A percentile compares a stretch with the other conserved stretches of the same genome.
These are phyloP conservation scores for Procavia capensis DNA, from an alignment of 2,113 vertebrate genomes.

Conservation along the genomic window DNA sequence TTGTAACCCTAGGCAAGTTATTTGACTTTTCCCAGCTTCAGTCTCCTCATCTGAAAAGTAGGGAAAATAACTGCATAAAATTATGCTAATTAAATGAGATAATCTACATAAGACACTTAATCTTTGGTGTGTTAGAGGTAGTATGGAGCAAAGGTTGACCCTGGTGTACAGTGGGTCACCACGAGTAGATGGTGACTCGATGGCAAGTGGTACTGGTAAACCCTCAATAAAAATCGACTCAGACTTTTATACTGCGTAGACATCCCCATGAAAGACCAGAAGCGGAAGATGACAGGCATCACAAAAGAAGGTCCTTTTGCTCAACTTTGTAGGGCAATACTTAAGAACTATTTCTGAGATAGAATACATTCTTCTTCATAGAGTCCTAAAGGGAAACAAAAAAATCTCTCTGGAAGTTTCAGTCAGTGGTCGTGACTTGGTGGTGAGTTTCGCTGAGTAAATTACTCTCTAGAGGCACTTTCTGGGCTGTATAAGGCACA, in stretches of 20 bases:
- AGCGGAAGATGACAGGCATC: background rate
- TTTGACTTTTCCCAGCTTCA: background rate
- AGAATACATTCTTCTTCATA: conserved; percentile 47
- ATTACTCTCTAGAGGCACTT: conserved; percentile 49
- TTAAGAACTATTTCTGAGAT: conserved; percentile 50
- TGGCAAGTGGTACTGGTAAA: background rate
- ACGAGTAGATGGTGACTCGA: background rate
- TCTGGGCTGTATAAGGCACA: conserved; percentile 47
- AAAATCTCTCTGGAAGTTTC: conserved; percentile 45
- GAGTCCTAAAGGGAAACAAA: background rate
- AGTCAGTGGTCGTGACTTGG: conserved; percentile 33
- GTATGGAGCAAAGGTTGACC: background rate
- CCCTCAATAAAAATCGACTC: background rate
- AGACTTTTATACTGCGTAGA: conserved; percentile 15
- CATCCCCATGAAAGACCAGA: background rate
- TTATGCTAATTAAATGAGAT: background rate
- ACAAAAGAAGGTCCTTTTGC: conserved; percentile 38
- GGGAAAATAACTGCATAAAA: background rate
- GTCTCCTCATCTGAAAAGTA: background rate
- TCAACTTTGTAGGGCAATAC: conserved; percentile 17
- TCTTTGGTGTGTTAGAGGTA: background rate
- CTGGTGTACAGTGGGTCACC: background rate
- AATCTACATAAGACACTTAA: background rate
- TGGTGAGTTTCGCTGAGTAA: conserved; percentile 60
- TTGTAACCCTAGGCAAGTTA: background rate